A percentile compares a stretch with the other conserved stretches of the same genome.
Evolutionary conservation across 2,113 vertebrate species (phyloP).

Genomic region (Sinocyclocheilus anophthalmus): DNA sequence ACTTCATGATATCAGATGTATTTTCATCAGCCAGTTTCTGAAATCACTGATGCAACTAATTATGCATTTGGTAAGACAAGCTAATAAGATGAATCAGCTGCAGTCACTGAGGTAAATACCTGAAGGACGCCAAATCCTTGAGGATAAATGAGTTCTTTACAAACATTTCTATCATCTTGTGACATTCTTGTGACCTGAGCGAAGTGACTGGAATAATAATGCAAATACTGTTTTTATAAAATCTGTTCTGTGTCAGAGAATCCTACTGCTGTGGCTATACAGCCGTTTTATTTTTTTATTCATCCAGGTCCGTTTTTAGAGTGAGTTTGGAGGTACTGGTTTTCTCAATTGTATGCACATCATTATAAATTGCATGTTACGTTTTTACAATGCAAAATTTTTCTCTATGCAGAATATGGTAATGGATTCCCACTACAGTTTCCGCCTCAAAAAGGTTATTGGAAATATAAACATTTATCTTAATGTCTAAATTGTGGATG

Average conservation of each 20-base stretch:
- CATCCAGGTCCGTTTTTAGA: neutral
- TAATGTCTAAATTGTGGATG: slow-evolving; percentile 18
- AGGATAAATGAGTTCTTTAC: slow-evolving; percentile 39
- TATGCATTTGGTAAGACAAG: slow-evolving; percentile 34
- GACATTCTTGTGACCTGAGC: slow-evolving; percentile 37
- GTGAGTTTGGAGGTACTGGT: too few species aligned
- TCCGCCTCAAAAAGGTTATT: neutral
- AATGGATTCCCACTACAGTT: neutral
- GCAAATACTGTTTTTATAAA: slow-evolving; percentile 24
- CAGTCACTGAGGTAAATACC: slow-evolving; percentile 35
- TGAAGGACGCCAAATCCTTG: slow-evolving; percentile 43
- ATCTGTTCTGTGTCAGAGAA: neutral
- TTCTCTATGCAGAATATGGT: slow-evolving; percentile 24
- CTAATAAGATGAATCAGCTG: slow-evolving; percentile 36
- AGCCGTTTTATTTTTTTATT: neutral
- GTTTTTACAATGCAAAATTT: neutral
- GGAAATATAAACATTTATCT: slow-evolving; percentile 24
- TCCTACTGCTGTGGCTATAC: neutral
- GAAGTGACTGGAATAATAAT: slow-evolving; percentile 35
- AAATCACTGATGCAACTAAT: slow-evolving; percentile 40
- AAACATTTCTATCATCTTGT: slow-evolving; percentile 44
- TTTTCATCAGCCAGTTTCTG: slow-evolving; percentile 1
- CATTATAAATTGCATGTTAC: neutral
- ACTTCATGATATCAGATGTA: neutral
- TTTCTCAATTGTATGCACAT: neutral